phyloP scores from a whole-genome alignment of 2,888 invertebrate genomes.

The Tetramorium bicarinatum region DNA sequence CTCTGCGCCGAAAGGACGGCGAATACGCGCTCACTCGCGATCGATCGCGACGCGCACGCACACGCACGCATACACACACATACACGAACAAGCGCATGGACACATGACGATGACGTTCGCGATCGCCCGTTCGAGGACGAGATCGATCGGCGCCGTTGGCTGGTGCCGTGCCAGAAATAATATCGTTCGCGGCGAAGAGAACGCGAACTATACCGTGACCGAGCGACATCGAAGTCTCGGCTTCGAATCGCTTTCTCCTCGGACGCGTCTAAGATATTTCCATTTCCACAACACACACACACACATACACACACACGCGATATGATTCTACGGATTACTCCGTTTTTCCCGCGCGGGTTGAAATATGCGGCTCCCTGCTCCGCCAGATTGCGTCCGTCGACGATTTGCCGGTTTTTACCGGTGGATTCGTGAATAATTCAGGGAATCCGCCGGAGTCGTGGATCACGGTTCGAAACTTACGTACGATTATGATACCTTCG shows the following conservation, averaged over 20 bases:
- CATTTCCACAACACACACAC: background rate
- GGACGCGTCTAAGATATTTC: slow-evolving; percentile 46
- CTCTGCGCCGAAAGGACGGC: slow-evolving; percentile 15
- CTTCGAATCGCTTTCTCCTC: slow-evolving; percentile 49
- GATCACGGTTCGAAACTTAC: slow-evolving; percentile 3
- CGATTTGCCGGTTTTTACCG: slow-evolving; percentile 32
- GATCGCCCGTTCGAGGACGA: slow-evolving; percentile 57
- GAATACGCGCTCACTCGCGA: slow-evolving; percentile 41
- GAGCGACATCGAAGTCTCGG: slow-evolving; percentile 22
- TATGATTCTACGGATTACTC: slow-evolving; percentile 20
- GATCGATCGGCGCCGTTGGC: slow-evolving; percentile 41
- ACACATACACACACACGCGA: background rate
- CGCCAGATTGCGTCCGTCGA: slow-evolving; percentile 17
- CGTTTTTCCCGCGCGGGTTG: slow-evolving; percentile 16
- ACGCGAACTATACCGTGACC: slow-evolving; percentile 49
- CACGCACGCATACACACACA: background rate
- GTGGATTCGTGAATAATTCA: slow-evolving; percentile 43
- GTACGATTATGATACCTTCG: background rate
- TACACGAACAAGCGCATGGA: background rate
- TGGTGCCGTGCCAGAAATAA: slow-evolving; percentile 57
- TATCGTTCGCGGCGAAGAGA: slow-evolving; percentile 46
- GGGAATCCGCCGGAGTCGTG: background rate
- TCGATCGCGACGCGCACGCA: slow-evolving; percentile 37
- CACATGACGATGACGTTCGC: slow-evolving; percentile 24
- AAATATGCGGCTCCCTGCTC: slow-evolving; percentile 12